phyloP scores from a whole-genome alignment of 2,797 vertebrate species.

The Picus viridis region DNA sequence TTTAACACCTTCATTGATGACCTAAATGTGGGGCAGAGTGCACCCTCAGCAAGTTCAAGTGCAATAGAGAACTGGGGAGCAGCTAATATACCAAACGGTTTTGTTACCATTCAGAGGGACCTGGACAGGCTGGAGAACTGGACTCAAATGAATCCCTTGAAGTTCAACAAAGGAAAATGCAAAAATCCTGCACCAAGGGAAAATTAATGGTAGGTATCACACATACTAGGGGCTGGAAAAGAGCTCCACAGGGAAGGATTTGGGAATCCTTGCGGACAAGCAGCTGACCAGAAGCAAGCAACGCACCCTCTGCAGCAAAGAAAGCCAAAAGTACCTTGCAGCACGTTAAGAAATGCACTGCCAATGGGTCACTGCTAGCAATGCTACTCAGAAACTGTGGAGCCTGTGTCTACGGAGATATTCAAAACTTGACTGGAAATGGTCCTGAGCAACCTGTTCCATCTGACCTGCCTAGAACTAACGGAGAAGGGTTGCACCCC shows the following conservation, averaged over 20 bases:
- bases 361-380: not conserved
- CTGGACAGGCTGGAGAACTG: not conserved
- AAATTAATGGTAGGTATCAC: not conserved
- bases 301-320: accelerated
- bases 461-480: not conserved
- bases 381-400: not conserved
- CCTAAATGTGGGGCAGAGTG: not conserved
- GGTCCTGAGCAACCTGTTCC: not conserved
- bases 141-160: not conserved
- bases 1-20: not conserved
- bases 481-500: not conserved
- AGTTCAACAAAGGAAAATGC: not conserved
- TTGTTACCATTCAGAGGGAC: not conserved
- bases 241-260: not conserved
- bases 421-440: not conserved
- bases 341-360: accelerated
- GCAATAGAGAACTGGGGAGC: not conserved
- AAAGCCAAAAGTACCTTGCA: not conserved
- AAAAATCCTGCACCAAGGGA: not conserved
- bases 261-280: not conserved
- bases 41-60: not conserved
- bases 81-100: not conserved
- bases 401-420: not conserved
- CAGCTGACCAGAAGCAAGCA: not conserved
- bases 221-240: not conserved